Evolutionary conservation across 1,140 invertebrate species (phyloP).

Genomic region (Drosophila melanogaster): DNA sequence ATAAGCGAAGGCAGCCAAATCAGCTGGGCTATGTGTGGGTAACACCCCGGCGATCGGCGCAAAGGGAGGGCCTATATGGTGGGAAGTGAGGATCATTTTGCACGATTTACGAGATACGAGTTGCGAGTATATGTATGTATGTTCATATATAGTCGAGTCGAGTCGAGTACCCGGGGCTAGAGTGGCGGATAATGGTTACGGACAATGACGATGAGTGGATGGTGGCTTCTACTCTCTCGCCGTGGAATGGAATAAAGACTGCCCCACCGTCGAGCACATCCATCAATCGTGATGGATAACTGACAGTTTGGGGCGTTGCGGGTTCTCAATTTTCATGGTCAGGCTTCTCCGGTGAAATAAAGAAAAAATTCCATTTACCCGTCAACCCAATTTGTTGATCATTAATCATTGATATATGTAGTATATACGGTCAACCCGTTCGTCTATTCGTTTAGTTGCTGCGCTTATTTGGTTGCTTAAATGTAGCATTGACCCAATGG

Average conservation of each 20-base stretch:
- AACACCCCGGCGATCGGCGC: constrained; percentile 50
- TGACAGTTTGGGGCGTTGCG: constrained; percentile 67
- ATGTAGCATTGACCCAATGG: constrained; percentile 72
- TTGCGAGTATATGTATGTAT: constrained; percentile 22
- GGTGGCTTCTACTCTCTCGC: constrained; percentile 45
- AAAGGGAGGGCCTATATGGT: constrained; percentile 2
- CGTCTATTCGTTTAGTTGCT: background rate
- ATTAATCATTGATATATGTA: constrained; percentile 71
- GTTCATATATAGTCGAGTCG: too few species aligned
- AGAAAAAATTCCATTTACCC: constrained; percentile 46
- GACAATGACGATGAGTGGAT: constrained; percentile 66
- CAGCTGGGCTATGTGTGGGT: constrained; percentile 48
- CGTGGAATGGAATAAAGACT: background rate
- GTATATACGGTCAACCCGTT: constrained; percentile 36
- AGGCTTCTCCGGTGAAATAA: constrained; percentile 18
- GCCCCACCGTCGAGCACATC: constrained; percentile 17
- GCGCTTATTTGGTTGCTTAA: constrained; percentile 22
- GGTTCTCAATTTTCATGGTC: constrained; percentile 58
- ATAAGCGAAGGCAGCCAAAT: constrained; percentile 57
- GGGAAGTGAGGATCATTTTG: constrained; percentile 47
- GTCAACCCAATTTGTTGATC: constrained; percentile 64
- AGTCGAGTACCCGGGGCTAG: constrained; percentile 31
- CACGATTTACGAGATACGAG: constrained; percentile 60
- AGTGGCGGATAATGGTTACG: constrained; percentile 37
- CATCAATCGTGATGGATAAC: constrained; percentile 71